phyloP scores from a whole-genome alignment of 2,113 vertebrate species.

The Phaethornis superciliosus region DNA sequence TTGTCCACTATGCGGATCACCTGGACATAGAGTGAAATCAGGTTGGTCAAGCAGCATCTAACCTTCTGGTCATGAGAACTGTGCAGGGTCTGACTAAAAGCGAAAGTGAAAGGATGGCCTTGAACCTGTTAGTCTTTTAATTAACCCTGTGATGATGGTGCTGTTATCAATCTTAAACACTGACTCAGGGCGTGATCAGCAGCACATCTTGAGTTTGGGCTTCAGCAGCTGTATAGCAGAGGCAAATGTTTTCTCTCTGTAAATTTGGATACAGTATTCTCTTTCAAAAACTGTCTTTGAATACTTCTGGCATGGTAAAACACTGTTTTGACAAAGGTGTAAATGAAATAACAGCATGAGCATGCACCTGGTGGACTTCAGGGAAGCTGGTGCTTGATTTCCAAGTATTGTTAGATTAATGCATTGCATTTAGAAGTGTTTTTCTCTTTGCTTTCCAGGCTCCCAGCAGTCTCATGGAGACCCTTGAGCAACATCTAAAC shows the following conservation, averaged over 20 bases:
- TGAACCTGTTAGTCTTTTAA: neutral
- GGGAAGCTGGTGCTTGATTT: neutral
- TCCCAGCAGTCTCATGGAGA: conserved; percentile 97
- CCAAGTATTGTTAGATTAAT: neutral
- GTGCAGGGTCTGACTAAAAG: neutral
- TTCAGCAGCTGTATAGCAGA: neutral
- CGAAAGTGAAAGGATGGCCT: neutral
- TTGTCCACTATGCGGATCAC: no score
- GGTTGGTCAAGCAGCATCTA: neutral
- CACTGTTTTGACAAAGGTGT: neutral
- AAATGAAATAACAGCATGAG: neutral
- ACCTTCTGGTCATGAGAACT: neutral
- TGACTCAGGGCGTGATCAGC: neutral
- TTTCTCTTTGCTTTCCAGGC: conserved; percentile 81
- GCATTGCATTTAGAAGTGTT: neutral
- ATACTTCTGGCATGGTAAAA: neutral
- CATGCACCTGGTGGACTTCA: neutral
- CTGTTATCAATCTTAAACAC: neutral
- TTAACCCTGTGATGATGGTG: neutral
- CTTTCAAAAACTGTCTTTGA: neutral
- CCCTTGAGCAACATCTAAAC: conserved; percentile 96
- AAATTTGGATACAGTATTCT: neutral
- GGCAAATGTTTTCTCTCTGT: neutral
- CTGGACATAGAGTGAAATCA: no score
- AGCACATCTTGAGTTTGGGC: neutral